These are phyloP conservation scores for Drosophila equinoxialis DNA, from an alignment of 1,140 invertebrate genomes.

Conservation along the genomic window DNA sequence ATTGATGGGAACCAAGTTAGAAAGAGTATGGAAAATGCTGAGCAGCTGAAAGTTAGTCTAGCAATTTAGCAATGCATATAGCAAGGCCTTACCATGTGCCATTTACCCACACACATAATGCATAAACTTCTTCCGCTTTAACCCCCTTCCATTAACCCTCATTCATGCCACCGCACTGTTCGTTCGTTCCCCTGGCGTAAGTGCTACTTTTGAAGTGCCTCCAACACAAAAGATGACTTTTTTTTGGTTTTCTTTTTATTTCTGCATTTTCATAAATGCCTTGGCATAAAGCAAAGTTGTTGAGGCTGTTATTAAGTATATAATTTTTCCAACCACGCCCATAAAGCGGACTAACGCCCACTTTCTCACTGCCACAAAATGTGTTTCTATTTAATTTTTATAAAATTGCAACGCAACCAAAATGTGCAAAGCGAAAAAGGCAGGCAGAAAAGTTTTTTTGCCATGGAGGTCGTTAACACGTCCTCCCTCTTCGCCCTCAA, in stretches of 20 bases:
- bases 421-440: slow-evolving; percentile 68
- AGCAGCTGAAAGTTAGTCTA: not conserved
- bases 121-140: slow-evolving; percentile 45
- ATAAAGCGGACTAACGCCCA: slow-evolving; percentile 29
- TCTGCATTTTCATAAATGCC: slow-evolving; percentile 79
- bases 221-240: slow-evolving; percentile 48
- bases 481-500: slow-evolving; percentile 26
- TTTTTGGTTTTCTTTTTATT: slow-evolving; percentile 27
- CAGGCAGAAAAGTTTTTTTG: slow-evolving; percentile 61
- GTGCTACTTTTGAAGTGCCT: slow-evolving; percentile 58
- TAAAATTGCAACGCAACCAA: slow-evolving; percentile 76
- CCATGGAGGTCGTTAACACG: slow-evolving; percentile 76
- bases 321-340: slow-evolving; percentile 61
- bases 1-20: not conserved
- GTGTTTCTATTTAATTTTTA: slow-evolving; percentile 80
- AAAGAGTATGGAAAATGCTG: not conserved
- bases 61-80: not conserved
- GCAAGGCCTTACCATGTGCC: slow-evolving; percentile 6
- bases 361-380: slow-evolving; percentile 32
- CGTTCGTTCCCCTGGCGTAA: slow-evolving; percentile 21
- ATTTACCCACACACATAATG: slow-evolving; percentile 32
- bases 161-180: not conserved
- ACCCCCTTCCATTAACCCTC: slow-evolving; percentile 18
- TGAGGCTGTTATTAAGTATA: slow-evolving; percentile 78
- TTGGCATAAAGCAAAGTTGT: slow-evolving; percentile 75